Conservation (phyloP, 1,140 invertebrate genomes). For the Atta colombica region DNA sequence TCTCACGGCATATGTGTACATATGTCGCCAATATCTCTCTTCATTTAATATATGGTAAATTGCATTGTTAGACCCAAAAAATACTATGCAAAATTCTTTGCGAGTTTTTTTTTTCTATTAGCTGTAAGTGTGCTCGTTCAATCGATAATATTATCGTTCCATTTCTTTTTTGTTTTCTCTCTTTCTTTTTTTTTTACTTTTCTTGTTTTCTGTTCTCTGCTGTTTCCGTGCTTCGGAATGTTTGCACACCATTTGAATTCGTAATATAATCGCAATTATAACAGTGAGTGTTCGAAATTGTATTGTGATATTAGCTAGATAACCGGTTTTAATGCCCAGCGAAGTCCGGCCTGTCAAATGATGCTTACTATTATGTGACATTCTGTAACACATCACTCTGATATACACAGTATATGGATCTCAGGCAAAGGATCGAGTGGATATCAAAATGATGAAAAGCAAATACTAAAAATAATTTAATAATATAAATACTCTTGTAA, state of each 20-base stretch:
- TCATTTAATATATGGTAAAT: slow-evolving; percentile 55
- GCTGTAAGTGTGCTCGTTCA: slow-evolving; percentile 55
- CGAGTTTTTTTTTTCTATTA: slow-evolving; percentile 43
- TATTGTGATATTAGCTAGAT: slow-evolving; percentile 65
- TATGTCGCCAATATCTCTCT: slow-evolving; percentile 19
- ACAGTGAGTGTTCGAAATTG: slow-evolving; percentile 58
- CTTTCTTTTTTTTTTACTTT: slow-evolving; percentile 25
- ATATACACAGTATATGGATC: slow-evolving; percentile 74
- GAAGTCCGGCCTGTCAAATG: slow-evolving; percentile 84
- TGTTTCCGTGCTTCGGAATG: slow-evolving; percentile 49
- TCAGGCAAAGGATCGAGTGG: slow-evolving; percentile 71
- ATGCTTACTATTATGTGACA: slow-evolving; percentile 79
- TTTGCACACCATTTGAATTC: slow-evolving; percentile 57
- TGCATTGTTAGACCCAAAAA: slow-evolving; percentile 50
- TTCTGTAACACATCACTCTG: slow-evolving; percentile 80
- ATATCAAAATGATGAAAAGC: slow-evolving; percentile 21
- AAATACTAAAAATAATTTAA: not conserved
- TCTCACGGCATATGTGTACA: not conserved
- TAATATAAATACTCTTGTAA: slow-evolving; percentile 5
- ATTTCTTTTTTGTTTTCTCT: not conserved
- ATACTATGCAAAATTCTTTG: slow-evolving; percentile 50
- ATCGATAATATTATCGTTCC: slow-evolving; percentile 31
- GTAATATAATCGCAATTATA: slow-evolving; percentile 65
- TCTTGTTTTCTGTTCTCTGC: slow-evolving; percentile 27
- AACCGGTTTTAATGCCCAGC: slow-evolving; percentile 84